A percentile compares a stretch with the other conserved stretches of the same genome.
Conservation (phyloP, 2,113 vertebrate genomes). For the Gila orcuttii region DNA sequence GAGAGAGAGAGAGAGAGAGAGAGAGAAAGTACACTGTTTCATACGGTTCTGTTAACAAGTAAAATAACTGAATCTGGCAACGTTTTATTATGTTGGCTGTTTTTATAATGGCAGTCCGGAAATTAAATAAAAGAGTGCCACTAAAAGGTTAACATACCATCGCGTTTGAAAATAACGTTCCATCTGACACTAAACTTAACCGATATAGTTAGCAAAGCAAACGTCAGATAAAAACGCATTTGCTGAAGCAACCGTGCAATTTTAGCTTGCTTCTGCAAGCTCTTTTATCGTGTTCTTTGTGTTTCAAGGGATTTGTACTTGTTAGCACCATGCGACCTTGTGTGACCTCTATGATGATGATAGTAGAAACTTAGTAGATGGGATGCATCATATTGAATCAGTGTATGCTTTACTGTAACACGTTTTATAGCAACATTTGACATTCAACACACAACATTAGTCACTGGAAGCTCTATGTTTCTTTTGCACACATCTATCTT, state of each 20-base stretch:
- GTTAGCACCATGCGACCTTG: not conserved
- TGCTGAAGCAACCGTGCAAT: too few relatives aligned
- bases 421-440: not conserved
- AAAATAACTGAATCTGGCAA: not conserved
- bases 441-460: not conserved
- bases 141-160: too few relatives aligned
- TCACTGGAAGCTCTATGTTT: not conserved
- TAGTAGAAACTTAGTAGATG: not conserved
- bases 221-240: too few relatives aligned
- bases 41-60: not conserved
- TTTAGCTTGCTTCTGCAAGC: not conserved
- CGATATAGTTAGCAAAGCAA: too few relatives aligned
- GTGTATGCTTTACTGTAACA: not conserved
- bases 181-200: too few relatives aligned
- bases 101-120: too few relatives aligned
- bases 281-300: not conserved
- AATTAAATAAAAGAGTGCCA: too few relatives aligned
- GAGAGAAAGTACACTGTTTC: not conserved
- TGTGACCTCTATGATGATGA: not conserved
- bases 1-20: too few relatives aligned
- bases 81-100: too few relatives aligned
- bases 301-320: not conserved
- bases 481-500: too few relatives aligned
- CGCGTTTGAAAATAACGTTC: too few relatives aligned
- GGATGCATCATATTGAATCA: not conserved